Conservation (phyloP, 2,113 vertebrate species). For the cattle (Bos taurus) region DNA sequence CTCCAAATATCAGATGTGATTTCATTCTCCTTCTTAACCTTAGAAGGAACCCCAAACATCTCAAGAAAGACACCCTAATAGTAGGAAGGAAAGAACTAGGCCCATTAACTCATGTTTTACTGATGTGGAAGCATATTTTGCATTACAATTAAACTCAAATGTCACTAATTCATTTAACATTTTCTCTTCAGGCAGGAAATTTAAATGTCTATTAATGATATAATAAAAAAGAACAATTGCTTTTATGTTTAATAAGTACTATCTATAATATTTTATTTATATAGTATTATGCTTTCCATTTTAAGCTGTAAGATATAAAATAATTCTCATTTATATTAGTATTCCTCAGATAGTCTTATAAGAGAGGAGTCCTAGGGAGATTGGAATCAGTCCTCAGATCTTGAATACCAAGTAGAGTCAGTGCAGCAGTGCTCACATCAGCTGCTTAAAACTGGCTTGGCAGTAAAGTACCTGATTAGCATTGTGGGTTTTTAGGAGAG, state of each 20-base stretch:
- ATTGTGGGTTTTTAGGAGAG: background rate
- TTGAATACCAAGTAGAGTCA: constrained; percentile 42
- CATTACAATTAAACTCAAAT: constrained; percentile 68
- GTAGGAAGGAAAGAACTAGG: background rate
- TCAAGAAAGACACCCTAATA: background rate
- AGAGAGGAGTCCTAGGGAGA: constrained; percentile 43
- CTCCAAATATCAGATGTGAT: background rate
- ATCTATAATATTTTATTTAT: constrained; percentile 74
- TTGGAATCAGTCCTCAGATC: constrained; percentile 23
- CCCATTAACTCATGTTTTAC: constrained; percentile 56
- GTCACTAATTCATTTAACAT: constrained; percentile 57
- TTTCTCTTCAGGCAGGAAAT: constrained; percentile 64
- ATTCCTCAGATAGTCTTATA: constrained; percentile 59
- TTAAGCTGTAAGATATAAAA: constrained; percentile 62
- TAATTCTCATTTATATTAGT: constrained; percentile 56
- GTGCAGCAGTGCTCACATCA: background rate
- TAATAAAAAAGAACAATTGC: constrained; percentile 70
- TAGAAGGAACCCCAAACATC: background rate
- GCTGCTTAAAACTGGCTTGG: background rate
- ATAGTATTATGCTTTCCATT: constrained; percentile 66
- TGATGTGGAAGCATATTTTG: constrained; percentile 55
- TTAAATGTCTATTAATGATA: constrained; percentile 67
- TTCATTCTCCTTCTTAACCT: background rate
- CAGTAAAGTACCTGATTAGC: constrained; percentile 25
- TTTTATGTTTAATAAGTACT: constrained; percentile 69